phyloP scores from a whole-genome alignment of 2,888 invertebrate species.

The Chloroclystis v-ata region DNA sequence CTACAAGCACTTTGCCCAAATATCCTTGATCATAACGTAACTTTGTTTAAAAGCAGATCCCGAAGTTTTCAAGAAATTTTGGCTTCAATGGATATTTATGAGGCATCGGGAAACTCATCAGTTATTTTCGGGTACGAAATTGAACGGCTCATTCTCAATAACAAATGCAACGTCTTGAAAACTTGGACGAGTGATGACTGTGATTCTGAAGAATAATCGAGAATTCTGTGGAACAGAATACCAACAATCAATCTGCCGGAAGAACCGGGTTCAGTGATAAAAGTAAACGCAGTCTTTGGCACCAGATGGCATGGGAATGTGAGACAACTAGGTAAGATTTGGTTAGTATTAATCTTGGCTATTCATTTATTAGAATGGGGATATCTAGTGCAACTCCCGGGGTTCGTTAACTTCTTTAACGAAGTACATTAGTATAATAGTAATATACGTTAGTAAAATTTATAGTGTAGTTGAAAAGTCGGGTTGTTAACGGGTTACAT shows the following conservation, averaged over 20 bases:
- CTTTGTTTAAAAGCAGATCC: slow-evolving; percentile 18
- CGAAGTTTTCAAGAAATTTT: slow-evolving; percentile 16
- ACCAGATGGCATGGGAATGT: slow-evolving; percentile 1
- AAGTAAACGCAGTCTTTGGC: slow-evolving; percentile 10
- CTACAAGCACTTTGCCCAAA: not conserved
- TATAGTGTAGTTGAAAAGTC: no score
- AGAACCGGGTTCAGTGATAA: slow-evolving; percentile 13
- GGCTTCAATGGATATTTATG: slow-evolving; percentile 21
- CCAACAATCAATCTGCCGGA: slow-evolving; percentile 26
- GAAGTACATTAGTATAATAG: no score
- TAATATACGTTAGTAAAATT: no score
- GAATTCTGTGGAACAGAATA: slow-evolving; percentile 25
- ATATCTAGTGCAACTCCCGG: no score
- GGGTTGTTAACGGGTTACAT: no score
- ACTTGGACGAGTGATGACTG: slow-evolving; percentile 28
- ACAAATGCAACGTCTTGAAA: slow-evolving; percentile 25
- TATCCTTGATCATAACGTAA: slow-evolving; percentile 12
- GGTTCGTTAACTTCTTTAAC: no score
- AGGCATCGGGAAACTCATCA: slow-evolving; percentile 19
- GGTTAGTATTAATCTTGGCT: no score
- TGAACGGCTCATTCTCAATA: slow-evolving; percentile 19
- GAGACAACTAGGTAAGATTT: no score
- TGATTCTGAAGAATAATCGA: slow-evolving; percentile 33
- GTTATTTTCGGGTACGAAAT: slow-evolving; percentile 16
- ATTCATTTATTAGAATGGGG: no score